Percentiles rank a stretch among this genome's conserved stretches.
phyloP scores from a whole-genome alignment of 1,140 invertebrate genomes.

The Acarapis woodi region DNA sequence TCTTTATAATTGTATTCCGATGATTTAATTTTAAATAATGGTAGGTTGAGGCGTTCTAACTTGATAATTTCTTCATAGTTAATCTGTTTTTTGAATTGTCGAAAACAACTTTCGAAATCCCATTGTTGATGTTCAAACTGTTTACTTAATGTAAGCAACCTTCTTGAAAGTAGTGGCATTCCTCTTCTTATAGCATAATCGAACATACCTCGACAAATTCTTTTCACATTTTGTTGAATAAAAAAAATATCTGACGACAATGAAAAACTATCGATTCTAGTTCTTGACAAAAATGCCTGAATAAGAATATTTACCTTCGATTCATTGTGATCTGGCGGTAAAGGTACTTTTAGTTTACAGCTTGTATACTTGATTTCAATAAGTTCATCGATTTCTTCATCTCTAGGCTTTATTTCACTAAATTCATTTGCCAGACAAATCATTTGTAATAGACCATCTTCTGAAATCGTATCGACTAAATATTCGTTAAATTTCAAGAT shows the following conservation, averaged over 20 bases:
- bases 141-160: constrained; percentile 47
- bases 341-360: constrained; percentile 41
- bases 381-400: constrained; percentile 75
- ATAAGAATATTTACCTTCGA: constrained; percentile 94
- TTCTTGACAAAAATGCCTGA: constrained; percentile 59
- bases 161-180: constrained; percentile 54
- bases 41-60: constrained; percentile 16
- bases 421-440: constrained; percentile 79
- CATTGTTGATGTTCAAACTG: constrained; percentile 68
- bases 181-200: constrained; percentile 68
- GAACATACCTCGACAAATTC: constrained; percentile 71
- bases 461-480: constrained; percentile 45
- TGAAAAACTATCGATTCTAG: constrained; percentile 50
- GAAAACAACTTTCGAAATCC: constrained; percentile 52
- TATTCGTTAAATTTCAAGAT: constrained; percentile 60
- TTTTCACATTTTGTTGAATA: constrained; percentile 45
- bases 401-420: constrained; percentile 74
- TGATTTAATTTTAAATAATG: constrained; percentile 16
- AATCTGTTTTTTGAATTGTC: constrained; percentile 33
- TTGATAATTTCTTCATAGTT: constrained; percentile 18
- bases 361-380: constrained; percentile 35
- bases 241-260: constrained; percentile 74
- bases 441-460: constrained; percentile 55
- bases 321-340: constrained; percentile 51
- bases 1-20: constrained; percentile 19